Conservation (phyloP, 2,113 vertebrate genomes). For the Pituophis catenifer region DNA sequence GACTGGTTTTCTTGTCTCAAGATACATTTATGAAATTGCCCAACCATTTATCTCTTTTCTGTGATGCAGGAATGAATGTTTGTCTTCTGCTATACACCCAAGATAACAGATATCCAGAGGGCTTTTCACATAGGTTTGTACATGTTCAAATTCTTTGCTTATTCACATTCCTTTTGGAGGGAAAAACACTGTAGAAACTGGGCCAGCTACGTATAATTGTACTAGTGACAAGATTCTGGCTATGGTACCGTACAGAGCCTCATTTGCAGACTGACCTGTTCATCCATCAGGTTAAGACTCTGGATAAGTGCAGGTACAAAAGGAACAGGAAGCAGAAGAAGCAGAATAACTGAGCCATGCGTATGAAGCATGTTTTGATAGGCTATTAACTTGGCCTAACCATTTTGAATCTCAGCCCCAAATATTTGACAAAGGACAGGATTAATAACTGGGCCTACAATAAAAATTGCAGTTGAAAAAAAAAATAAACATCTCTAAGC, state of each 20-base stretch:
- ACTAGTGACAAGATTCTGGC: not conserved
- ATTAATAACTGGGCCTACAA: not conserved
- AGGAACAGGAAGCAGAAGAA: not conserved
- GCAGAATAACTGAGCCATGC: not conserved
- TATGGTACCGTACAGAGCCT: not conserved
- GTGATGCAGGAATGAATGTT: not conserved
- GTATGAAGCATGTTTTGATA: not conserved
- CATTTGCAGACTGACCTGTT: not conserved
- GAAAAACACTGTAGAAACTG: not conserved
- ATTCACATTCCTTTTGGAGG: not conserved
- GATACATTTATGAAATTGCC: not conserved
- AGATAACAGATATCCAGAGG: not conserved
- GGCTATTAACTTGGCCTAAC: not conserved
- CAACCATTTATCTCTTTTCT: not conserved
- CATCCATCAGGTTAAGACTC: not conserved
- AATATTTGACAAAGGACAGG: not conserved
- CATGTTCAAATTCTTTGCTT: not conserved
- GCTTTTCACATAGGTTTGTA: not conserved
- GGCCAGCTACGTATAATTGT: not conserved
- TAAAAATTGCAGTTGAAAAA: not conserved
- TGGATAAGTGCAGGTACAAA: not conserved
- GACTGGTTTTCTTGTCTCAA: not conserved
- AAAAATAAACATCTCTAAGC: not conserved
- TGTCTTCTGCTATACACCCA: not conserved
- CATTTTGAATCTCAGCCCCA: not conserved